Percentiles rank a stretch among this genome's conserved stretches.
Conservation (phyloP, 2,797 vertebrate genomes). For the Nyctibius grandis region DNA sequence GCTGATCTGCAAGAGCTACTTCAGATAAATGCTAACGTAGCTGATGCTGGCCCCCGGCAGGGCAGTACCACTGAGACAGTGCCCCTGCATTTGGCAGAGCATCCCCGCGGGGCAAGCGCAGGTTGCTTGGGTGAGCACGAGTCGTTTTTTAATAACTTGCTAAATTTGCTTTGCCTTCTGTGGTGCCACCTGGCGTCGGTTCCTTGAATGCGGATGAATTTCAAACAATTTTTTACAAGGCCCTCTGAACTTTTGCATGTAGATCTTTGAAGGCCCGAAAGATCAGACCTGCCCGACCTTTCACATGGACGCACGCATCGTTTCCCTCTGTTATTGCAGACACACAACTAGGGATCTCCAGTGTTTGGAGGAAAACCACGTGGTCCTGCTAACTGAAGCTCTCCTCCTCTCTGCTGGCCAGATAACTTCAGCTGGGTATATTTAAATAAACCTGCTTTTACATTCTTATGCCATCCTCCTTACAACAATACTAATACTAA, state of each 20-base stretch:
- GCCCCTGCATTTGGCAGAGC: too few species aligned
- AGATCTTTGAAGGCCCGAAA: neutral
- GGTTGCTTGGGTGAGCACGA: neutral
- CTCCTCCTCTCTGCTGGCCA: neutral
- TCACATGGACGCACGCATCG: neutral
- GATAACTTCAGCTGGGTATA: neutral
- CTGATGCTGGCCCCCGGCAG: neutral
- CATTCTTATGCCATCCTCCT: neutral
- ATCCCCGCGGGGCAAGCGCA: accelerated
- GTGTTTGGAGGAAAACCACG: neutral
- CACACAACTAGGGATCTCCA: neutral
- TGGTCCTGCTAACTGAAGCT: neutral
- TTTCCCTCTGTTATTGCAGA: neutral
- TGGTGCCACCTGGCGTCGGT: slow-evolving; percentile 41
- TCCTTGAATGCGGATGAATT: accelerated
- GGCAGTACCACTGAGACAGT: neutral
- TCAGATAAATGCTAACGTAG: accelerated
- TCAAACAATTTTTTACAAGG: accelerated
- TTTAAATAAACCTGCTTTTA: neutral
- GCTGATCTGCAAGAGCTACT: neutral
- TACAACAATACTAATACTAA: neutral
- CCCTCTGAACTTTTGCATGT: neutral
- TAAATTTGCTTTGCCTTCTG: neutral
- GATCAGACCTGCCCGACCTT: neutral
- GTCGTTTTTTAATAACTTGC: neutral